phyloP scores from a whole-genome alignment of 2,888 invertebrate genomes.

The Drosophila parthenogenetica region DNA sequence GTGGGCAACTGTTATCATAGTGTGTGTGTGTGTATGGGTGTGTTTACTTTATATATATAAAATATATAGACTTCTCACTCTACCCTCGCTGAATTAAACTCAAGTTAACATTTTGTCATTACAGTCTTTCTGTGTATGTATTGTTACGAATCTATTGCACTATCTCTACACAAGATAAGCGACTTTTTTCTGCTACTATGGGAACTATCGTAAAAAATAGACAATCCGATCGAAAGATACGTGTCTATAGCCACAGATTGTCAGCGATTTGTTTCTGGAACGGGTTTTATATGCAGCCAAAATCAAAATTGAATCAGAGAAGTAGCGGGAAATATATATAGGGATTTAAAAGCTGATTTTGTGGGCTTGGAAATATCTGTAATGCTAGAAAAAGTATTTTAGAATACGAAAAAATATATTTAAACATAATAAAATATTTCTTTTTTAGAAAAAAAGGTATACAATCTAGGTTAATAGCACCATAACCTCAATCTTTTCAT shows the following conservation, averaged over 20 bases:
- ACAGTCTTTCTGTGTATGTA: slow-evolving; percentile 6
- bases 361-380: no score
- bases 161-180: slow-evolving; percentile 49
- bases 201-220: slow-evolving; percentile 27
- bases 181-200: slow-evolving; percentile 24
- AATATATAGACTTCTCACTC: slow-evolving; percentile 50
- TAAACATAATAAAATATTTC: no score
- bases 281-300: slow-evolving; percentile 3
- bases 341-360: no score
- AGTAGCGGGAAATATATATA: no score
- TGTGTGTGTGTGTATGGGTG: slow-evolving; percentile 18
- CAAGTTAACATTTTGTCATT: slow-evolving; percentile 67
- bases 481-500: not conserved
- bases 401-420: no score
- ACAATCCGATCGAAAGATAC: slow-evolving; percentile 38
- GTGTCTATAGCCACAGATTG: slow-evolving; percentile 1
- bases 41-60: slow-evolving; percentile 55
- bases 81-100: slow-evolving; percentile 47
- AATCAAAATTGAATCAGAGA: not conserved
- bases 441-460: no score
- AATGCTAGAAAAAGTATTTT: no score
- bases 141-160: slow-evolving; percentile 26
- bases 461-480: no score
- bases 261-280: slow-evolving; percentile 14
- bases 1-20: slow-evolving; percentile 27